Base-by-base conservation (phyloP, 2,113 vertebrate genomes). In the Triplophysa rosa region DNA sequence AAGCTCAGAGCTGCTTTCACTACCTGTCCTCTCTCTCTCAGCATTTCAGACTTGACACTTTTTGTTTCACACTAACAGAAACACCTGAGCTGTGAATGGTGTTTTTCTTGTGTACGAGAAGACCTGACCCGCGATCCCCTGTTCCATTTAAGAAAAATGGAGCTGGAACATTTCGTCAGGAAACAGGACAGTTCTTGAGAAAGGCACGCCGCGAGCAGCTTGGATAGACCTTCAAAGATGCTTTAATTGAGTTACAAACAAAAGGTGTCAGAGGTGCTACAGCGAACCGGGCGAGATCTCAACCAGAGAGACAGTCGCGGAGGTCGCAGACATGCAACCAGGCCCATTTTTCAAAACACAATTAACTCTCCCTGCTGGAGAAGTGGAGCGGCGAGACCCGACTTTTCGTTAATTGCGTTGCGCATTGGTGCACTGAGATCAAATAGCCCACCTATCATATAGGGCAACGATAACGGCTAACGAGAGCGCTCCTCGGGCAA, bases 371-470 rank as follows among this genome's bases (percentile, higher is more conserved):
- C 62, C 67, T 77, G 72, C 72, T 72, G 54, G 67, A 19, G 74
- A 78, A 73, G 77, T 49, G 63, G 68, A 11, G 58, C 64, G 5
- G 74, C 1, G 62, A 84, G 69, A 37, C 63, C 49, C 8, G 62
- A 64, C 29, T 78, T 84, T 79, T 68, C 14, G 37, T 84, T 84
- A 81, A 84, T 84, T 81, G 67, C 69, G 76, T 71, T 65, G 75
- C 69, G 82, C 70, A 73, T 65, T 52, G 42, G 78, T 65, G 73
- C 49, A 62, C 54, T 67, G 78, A 80, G 79, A 80, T 80, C 79
- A 80, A 77, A 74, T 59, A 56, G 64, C 79, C 77, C 63, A 78
- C 82, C 82, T 81, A 61, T 84, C 74, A 81, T 45, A 64, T 47
- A 64, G 79, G 62, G 42, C 78, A 61, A 72, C 67, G 73, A 68